Conservation (phyloP, 2,797 vertebrate species). For the Sebastes kiyomatsui region DNA sequence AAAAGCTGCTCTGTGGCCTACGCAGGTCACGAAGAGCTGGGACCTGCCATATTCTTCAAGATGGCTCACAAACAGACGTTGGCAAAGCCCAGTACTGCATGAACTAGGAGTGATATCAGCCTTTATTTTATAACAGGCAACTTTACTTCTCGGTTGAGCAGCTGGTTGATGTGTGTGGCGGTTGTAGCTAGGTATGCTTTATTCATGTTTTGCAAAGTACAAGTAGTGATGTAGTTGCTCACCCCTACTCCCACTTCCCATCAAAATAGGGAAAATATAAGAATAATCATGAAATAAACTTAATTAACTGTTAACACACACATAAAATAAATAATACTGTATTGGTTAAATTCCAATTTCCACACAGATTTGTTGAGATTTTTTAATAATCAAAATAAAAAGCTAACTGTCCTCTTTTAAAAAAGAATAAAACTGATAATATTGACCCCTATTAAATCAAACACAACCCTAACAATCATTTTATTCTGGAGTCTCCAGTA, state of each 20-base stretch:
- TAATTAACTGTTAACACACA: background rate
- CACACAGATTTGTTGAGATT: background rate
- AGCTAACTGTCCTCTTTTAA: background rate
- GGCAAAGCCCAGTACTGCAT: constrained; percentile 15
- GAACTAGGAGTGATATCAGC: constrained; percentile 6
- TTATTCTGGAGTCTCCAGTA: background rate
- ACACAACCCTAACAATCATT: background rate
- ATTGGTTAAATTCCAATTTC: background rate
- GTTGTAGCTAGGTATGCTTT: background rate
- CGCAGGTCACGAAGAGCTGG: constrained; percentile 3
- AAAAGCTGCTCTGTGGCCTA: constrained; percentile 1
- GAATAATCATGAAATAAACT: background rate
- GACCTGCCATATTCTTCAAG: background rate
- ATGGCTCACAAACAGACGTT: constrained; percentile 12
- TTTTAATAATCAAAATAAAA: background rate
- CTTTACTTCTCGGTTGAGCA: constrained; percentile 4
- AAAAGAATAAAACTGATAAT: background rate
- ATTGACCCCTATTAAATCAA: background rate
- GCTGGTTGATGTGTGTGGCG: constrained; percentile 4
- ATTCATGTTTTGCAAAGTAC: background rate
- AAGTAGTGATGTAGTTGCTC: background rate
- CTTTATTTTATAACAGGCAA: constrained; percentile 13
- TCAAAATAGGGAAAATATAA: background rate
- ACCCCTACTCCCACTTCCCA: background rate
- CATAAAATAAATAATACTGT: background rate